phyloP scores from a whole-genome alignment of 2,888 invertebrate genomes.

The Drosophila borborema region DNA sequence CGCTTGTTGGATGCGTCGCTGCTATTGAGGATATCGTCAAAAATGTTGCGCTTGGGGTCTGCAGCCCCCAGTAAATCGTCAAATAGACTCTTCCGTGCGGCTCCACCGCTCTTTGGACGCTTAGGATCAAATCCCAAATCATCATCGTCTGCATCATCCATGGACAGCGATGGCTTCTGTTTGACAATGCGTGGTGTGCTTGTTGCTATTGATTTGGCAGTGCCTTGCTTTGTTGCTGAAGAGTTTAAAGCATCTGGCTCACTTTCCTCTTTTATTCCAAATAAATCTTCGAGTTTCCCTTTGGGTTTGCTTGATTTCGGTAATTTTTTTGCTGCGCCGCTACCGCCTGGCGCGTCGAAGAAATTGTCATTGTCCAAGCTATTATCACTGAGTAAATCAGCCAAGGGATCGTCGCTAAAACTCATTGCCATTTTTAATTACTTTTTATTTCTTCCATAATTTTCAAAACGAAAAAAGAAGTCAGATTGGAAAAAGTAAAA shows the following conservation, averaged over 20 bases:
- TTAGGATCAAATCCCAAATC: conserved; percentile 85
- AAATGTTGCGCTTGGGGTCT: conserved; percentile 79
- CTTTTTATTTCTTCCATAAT: not conserved
- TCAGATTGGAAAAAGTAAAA: conserved; percentile 10
- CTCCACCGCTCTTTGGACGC: conserved; percentile 79
- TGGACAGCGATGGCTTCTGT: conserved; percentile 66
- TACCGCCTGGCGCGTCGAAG: conserved; percentile 86
- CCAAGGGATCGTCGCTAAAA: conserved; percentile 88
- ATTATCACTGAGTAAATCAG: conserved; percentile 88
- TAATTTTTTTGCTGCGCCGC: conserved; percentile 47
- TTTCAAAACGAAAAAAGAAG: not conserved
- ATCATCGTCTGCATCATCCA: conserved; percentile 75
- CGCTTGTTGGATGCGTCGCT: conserved; percentile 69
- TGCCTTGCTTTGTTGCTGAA: conserved; percentile 10
- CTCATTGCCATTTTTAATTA: conserved; percentile 83
- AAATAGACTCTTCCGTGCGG: conserved; percentile 48
- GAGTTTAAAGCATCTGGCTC: conserved; percentile 56
- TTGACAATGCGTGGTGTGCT: conserved; percentile 73
- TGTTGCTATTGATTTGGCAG: conserved; percentile 31
- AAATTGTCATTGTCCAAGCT: conserved; percentile 91
- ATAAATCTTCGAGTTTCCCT: conserved; percentile 83
- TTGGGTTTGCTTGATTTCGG: conserved; percentile 54
- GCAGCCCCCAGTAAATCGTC: conserved; percentile 56
- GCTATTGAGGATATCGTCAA: conserved; percentile 82
- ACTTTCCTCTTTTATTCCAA: conserved; percentile 83